Percentiles rank a stretch among this genome's conserved stretches.
Evolutionary conservation across 2,113 vertebrate genomes (phyloP).

Genomic region (Chlamydotis undulata): DNA sequence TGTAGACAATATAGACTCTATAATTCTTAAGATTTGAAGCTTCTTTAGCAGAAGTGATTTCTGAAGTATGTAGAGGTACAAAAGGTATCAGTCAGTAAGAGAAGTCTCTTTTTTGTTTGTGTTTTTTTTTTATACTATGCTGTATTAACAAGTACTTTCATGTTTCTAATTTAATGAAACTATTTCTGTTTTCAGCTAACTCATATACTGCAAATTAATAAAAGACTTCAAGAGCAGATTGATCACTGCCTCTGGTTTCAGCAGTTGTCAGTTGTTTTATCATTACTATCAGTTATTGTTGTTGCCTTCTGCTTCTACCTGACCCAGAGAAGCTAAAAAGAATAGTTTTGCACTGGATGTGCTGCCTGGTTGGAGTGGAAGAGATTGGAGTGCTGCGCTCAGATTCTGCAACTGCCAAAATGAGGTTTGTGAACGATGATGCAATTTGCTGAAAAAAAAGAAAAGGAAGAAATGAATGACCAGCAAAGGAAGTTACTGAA

Average conservation of each 20-base stretch:
- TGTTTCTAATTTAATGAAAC: background rate
- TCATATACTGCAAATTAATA: slow-evolving; percentile 81
- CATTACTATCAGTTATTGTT: slow-evolving; percentile 80
- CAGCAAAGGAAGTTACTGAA: background rate
- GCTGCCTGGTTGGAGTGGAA: slow-evolving; percentile 10
- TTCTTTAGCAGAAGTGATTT: background rate
- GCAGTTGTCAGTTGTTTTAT: slow-evolving; percentile 83
- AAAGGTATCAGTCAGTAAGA: background rate
- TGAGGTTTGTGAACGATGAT: background rate
- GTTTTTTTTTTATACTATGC: background rate
- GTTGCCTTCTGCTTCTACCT: slow-evolving; percentile 81
- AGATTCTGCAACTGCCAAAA: slow-evolving; percentile 20
- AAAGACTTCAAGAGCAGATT: slow-evolving; percentile 88
- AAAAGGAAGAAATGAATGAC: background rate
- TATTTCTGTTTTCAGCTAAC: slow-evolving; percentile 80
- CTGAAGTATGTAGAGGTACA: background rate
- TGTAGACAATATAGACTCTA: background rate
- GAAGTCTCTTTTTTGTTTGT: background rate
- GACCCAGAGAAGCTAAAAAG: slow-evolving; percentile 51
- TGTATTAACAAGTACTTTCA: background rate
- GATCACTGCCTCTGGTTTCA: slow-evolving; percentile 89
- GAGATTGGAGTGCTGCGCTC: background rate
- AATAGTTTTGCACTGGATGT: background rate
- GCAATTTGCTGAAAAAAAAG: background rate
- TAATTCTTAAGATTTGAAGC: background rate